A percentile compares a stretch with the other conserved stretches of the same genome.
phyloP scores from a whole-genome alignment of 1,140 invertebrate genomes.

The Drosophila bifasciata region DNA sequence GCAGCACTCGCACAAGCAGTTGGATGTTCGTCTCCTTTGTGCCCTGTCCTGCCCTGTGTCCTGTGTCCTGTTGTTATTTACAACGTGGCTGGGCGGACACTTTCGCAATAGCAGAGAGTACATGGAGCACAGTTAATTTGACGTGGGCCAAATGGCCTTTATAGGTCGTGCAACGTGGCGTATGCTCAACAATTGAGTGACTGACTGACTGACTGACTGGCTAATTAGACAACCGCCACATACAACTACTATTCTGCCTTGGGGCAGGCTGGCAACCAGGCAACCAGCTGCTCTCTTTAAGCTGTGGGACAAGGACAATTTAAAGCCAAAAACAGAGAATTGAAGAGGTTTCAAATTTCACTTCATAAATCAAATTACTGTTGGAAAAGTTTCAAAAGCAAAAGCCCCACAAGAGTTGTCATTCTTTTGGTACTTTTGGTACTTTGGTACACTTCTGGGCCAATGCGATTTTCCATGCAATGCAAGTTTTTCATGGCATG shows the following conservation, averaged over 20 bases:
- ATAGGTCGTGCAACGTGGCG: conserved; percentile 36
- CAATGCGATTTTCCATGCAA: conserved; percentile 56
- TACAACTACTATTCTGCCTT: conserved; percentile 3
- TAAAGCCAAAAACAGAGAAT: background rate
- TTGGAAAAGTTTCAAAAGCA: conserved; percentile 33
- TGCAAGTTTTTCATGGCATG: conserved; percentile 58
- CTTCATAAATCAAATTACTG: conserved; percentile 40
- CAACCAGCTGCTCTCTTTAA: background rate
- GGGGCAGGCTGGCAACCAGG: background rate
- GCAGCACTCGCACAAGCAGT: too few species aligned
- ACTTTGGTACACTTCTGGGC: conserved; percentile 24
- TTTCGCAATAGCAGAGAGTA: conserved; percentile 16
- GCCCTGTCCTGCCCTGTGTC: conserved; percentile 46
- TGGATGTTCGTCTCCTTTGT: conserved; percentile 39
- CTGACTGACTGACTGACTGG: conserved; percentile 14
- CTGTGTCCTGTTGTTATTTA: conserved; percentile 63
- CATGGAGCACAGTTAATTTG: conserved; percentile 59
- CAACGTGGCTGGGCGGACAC: conserved; percentile 54
- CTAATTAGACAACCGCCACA: conserved; percentile 55
- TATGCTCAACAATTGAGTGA: conserved; percentile 65
- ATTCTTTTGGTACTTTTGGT: conserved; percentile 18
- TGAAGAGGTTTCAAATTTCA: conserved; percentile 13
- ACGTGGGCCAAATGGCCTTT: conserved; percentile 56
- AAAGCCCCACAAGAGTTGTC: conserved; percentile 13
- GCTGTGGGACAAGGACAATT: background rate